Percentiles rank a stretch among this genome's conserved stretches.
Evolutionary conservation across 2,113 vertebrate genomes (phyloP).

Genomic region (Larimichthys crocea): DNA sequence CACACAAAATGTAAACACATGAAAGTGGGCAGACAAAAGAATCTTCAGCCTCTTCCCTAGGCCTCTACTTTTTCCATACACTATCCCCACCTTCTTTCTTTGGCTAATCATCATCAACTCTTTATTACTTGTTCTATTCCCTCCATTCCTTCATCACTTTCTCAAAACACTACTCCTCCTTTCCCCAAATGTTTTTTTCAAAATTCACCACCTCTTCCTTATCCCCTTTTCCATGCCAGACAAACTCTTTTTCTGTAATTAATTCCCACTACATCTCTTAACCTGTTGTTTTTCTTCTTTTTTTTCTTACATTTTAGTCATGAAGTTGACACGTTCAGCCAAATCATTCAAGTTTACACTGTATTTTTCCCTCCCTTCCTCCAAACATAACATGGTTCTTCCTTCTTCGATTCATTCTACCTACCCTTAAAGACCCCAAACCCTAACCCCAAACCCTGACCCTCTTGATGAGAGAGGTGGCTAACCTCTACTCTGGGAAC

Average conservation of each 20-base stretch:
- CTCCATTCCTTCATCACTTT: constrained; percentile 15
- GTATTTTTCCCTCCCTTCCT: constrained; percentile 7
- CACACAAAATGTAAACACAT: constrained; percentile 20
- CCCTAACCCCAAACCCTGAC: constrained; percentile 13
- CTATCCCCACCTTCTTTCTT: constrained; percentile 18
- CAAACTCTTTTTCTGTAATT: not conserved
- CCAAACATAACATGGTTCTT: constrained; percentile 33
- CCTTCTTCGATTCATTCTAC: not conserved
- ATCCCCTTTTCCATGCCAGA: constrained; percentile 35
- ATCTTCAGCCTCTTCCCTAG: not conserved
- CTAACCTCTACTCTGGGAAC: constrained; percentile 18
- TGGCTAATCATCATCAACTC: constrained; percentile 9
- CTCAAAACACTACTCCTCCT: constrained; percentile 16
- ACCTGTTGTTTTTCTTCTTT: not conserved
- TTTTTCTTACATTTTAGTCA: not conserved
- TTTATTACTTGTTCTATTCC: constrained; percentile 31
- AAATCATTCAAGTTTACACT: not conserved
- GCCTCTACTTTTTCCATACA: constrained; percentile 11
- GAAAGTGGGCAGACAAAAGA: constrained; percentile 14
- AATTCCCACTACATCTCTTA: constrained; percentile 1
- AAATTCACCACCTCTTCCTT: constrained; percentile 19
- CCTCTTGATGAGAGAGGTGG: constrained; percentile 29
- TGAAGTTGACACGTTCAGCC: not conserved
- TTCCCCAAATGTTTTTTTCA: constrained; percentile 22
- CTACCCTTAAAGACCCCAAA: constrained; percentile 15